Evolutionary conservation across 2,797 vertebrate genomes (phyloP).

Genomic region (Sternarchorhynchus goeldii): DNA sequence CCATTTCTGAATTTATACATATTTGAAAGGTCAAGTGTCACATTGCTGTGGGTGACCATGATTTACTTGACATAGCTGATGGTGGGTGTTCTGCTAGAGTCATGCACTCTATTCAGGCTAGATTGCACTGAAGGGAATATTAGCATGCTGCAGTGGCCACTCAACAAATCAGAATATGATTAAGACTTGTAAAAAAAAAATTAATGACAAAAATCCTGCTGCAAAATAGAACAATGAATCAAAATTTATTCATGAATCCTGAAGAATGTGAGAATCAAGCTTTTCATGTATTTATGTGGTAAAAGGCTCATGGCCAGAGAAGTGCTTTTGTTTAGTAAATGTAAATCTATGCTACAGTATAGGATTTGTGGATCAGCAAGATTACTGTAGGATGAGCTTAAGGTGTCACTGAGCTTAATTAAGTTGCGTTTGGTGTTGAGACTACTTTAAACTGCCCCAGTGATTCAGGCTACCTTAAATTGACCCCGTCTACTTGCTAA

Average conservation of each 20-base stretch:
- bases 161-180: conserved; percentile 10
- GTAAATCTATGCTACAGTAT: neutral
- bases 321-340: neutral
- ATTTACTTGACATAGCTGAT: conserved; percentile 72
- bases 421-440: neutral
- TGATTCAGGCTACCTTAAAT: neutral
- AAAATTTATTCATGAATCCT: conserved; percentile 12
- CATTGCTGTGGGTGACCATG: conserved; percentile 74
- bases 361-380: too few species aligned
- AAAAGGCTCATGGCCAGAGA: neutral
- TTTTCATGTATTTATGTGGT: neutral
- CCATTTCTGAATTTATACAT: conserved; percentile 75
- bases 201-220: neutral
- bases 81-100: conserved; percentile 64
- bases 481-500: neutral
- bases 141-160: conserved; percentile 3
- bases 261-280: conserved; percentile 21
- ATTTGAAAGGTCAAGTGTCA: conserved; percentile 73
- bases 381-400: neutral
- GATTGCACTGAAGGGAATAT: neutral
- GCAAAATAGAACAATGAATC: neutral
- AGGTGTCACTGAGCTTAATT: conserved; percentile 3
- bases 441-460: neutral
- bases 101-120: neutral
- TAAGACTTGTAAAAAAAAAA: neutral